These are phyloP conservation scores for Stichodactyla mertensii DNA, from an alignment of 64 coral and sea anemone genomes.

Conservation along the genomic window DNA sequence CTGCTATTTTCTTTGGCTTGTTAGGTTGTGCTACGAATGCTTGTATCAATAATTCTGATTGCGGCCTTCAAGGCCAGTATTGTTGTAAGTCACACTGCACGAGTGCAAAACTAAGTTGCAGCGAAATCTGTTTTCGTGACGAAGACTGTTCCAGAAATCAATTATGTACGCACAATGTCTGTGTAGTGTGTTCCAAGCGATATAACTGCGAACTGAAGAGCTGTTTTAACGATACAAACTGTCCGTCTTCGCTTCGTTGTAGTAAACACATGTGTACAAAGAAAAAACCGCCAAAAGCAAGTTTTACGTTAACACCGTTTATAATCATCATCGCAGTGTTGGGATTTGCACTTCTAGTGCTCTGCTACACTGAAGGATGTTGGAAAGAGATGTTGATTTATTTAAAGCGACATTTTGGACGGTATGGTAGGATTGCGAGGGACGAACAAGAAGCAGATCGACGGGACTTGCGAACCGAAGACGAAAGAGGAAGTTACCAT, in stretches of 20 bases:
- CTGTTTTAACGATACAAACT: conserved; percentile 10
- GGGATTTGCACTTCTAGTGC: conserved; percentile 8
- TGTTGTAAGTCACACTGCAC: conserved; percentile 24
- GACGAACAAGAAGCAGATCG: conserved; percentile 18
- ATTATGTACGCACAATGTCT: background rate
- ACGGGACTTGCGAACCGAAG: background rate
- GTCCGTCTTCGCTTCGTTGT: conserved; percentile 10
- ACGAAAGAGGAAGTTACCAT: background rate
- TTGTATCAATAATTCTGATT: background rate
- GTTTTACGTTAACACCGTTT: conserved; percentile 2
- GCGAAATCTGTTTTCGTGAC: background rate
- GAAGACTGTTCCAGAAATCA: background rate
- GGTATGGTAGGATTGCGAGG: background rate
- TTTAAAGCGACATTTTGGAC: background rate
- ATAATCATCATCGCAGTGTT: conserved; percentile 13
- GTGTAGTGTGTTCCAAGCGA: conserved; percentile 7
- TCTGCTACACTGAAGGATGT: conserved; percentile 34
- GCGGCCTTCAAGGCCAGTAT: background rate
- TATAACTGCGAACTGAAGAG: conserved; percentile 11
- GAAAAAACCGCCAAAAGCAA: background rate
- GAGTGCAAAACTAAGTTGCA: background rate
- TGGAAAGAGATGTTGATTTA: conserved; percentile 13
- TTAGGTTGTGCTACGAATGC: background rate
- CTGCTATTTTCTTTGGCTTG: background rate
- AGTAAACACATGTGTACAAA: background rate